Evolutionary conservation across 92 coral and sea anemone species (phyloP).

Genomic region (Phenganax stokvisi): DNA sequence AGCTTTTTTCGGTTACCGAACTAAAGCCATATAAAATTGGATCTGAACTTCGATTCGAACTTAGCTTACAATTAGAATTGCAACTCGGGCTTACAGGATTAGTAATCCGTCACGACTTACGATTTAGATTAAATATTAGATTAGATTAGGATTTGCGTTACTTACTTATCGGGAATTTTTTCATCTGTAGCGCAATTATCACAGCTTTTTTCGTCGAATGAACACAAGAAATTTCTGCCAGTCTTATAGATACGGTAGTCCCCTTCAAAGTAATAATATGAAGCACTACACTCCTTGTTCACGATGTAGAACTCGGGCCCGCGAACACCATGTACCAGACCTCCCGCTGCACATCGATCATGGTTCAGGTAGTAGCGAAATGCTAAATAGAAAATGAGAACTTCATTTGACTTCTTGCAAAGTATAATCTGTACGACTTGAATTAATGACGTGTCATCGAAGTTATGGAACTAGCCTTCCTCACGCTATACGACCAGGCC

Average conservation of each 20-base stretch:
- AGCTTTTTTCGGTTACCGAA: no score
- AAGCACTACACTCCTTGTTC: constrained; percentile 62
- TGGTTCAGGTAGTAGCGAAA: constrained; percentile 80
- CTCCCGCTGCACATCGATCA: constrained; percentile 95
- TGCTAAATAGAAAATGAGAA: constrained; percentile 39
- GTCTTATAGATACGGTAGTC: constrained; percentile 56
- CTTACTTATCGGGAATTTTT: not conserved
- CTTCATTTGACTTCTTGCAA: not conserved
- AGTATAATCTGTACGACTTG: not conserved
- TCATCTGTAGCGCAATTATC: not conserved
- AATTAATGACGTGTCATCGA: not conserved
- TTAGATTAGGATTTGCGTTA: not conserved
- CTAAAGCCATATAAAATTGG: no score
- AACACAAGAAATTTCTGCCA: constrained; percentile 60
- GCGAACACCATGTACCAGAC: constrained; percentile 71
- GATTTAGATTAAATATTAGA: no score
- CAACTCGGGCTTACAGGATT: no score
- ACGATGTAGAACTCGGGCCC: constrained; percentile 87
- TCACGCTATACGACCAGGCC: no score
- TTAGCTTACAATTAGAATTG: no score
- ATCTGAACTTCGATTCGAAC: no score
- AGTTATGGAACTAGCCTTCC: not conserved
- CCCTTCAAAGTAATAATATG: constrained; percentile 55
- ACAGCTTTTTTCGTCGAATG: not conserved
- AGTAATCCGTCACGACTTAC: no score